A percentile compares a stretch with the other conserved stretches of the same genome.
These are phyloP conservation scores for Noctua comes DNA, from an alignment of 2,888 invertebrate genomes.

Conservation along the genomic window DNA sequence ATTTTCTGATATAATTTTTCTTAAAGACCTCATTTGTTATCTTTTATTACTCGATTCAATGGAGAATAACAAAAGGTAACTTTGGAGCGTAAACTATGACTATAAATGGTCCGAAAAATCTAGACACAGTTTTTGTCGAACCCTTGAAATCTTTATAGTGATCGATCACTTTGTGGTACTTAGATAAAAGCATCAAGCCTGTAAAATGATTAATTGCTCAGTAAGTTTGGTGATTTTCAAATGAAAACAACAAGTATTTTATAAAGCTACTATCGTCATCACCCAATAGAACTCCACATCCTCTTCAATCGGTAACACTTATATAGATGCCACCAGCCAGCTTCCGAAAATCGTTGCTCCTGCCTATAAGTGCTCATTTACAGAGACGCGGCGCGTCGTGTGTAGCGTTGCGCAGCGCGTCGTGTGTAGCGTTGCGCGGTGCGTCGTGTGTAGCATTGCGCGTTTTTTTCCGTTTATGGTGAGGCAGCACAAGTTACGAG, in stretches of 20 bases:
- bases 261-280: neutral
- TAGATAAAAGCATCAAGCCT: neutral
- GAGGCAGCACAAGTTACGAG: too few relatives aligned
- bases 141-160: neutral
- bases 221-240: neutral
- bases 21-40: slow-evolving; percentile 32
- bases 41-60: slow-evolving; percentile 26
- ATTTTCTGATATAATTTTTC: slow-evolving; percentile 11
- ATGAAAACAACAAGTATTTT: neutral
- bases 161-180: neutral
- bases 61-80: slow-evolving; percentile 13
- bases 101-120: neutral
- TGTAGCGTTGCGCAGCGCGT: too few relatives aligned
- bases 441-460: too few relatives aligned
- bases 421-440: too few relatives aligned
- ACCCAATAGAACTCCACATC: neutral
- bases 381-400: too few relatives aligned
- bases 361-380: neutral
- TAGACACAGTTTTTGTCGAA: slow-evolving; percentile 3
- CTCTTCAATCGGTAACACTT: neutral
- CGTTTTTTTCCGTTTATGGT: too few relatives aligned
- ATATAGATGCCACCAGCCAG: neutral
- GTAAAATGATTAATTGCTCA: neutral
- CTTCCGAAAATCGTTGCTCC: neutral
- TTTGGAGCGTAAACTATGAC: slow-evolving; percentile 5